phyloP scores from a whole-genome alignment of 2,113 vertebrate species.

The Triplophysa tibetana region DNA sequence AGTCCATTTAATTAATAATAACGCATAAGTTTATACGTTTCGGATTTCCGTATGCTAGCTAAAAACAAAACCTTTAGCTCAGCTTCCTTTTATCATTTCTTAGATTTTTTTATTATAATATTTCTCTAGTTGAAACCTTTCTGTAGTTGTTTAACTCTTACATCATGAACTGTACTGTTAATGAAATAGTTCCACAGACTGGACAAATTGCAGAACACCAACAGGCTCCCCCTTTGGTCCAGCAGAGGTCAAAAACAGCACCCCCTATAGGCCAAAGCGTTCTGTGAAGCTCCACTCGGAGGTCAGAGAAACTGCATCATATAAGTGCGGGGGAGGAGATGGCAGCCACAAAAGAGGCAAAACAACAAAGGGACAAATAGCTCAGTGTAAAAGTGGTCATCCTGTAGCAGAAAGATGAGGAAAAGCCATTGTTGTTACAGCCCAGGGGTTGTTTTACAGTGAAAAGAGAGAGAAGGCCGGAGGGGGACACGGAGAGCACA shows the following conservation, averaged over 20 bases:
- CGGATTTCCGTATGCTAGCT: not conserved
- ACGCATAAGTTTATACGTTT: not conserved
- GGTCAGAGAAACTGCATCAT: constrained; percentile 30
- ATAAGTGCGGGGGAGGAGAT: constrained; percentile 37
- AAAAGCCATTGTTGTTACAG: constrained; percentile 65
- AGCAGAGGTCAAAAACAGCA: constrained; percentile 13
- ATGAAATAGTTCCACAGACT: constrained; percentile 33
- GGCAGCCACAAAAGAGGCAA: constrained; percentile 44
- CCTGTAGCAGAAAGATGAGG: constrained; percentile 57
- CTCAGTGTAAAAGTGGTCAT: constrained; percentile 45
- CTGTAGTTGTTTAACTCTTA: not conserved
- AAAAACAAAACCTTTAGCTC: not conserved
- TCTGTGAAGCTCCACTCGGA: not conserved
- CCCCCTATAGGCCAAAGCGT: constrained; percentile 41
- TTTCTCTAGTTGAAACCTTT: constrained; percentile 6
- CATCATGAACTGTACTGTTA: constrained; percentile 20
- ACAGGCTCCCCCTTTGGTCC: constrained; percentile 10
- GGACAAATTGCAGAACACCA: not conserved
- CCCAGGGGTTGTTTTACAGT: constrained; percentile 64
- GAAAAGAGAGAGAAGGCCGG: constrained; percentile 61
- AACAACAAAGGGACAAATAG: constrained; percentile 54
- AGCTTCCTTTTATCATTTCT: not conserved
- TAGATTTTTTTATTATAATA: not conserved
- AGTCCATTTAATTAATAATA: not conserved
- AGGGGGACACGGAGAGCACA: constrained; percentile 57